Evolutionary conservation across 2,113 vertebrate genomes (phyloP), one percentile per base, ranked within the genome.

Genomic region (Pholis gunnellus): DNA sequence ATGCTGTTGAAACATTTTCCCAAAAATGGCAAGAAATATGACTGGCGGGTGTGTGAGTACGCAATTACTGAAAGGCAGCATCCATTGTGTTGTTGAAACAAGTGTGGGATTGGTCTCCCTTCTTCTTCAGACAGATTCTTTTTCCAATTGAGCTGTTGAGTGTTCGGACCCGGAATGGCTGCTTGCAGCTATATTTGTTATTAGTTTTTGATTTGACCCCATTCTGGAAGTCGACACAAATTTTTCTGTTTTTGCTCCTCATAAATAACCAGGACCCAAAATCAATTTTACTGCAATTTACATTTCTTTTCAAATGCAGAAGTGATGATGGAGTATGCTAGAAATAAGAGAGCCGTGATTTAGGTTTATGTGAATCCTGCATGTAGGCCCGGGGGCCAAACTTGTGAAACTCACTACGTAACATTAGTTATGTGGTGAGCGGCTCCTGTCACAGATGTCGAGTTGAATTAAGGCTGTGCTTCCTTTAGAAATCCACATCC

Each of bases 401-500:
- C 25, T 25, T 22, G 17, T 52, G 17, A 67, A 46, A n/a, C n/a
- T n/a, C n/a, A n/a, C n/a, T n/a, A n/a, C n/a, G n/a, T n/a, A 44
- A 8, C 65, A 36, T 79, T 64, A 54, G 65, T 69, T 68, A n/a
- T 46, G 52, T 52, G 11, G 40, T 36, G 59, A 76, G 67, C 56
- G 18, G 44, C 29, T 50, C 40, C 57, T 56, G 29, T 74, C 59
- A 5, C 10, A 42, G 75, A 63, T 57, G 83, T 81, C 70, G 0
- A 9, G 22, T 48, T 61, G 63, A 69, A 61, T 88, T 82, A 64
- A 9, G 36, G 29, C 60, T 70, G 65, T 6, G 34, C 54, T 48
- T 44, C 31, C 27, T 52, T 52, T 52, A 13, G 48, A 60, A 68
- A 75, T 73, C 44, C 57, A 25, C 54, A 50, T 59, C 67, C 38